A percentile compares a stretch with the other conserved stretches of the same genome.
Evolutionary conservation across 2,113 vertebrate genomes (phyloP).

Genomic region (Prunella himalayana): DNA sequence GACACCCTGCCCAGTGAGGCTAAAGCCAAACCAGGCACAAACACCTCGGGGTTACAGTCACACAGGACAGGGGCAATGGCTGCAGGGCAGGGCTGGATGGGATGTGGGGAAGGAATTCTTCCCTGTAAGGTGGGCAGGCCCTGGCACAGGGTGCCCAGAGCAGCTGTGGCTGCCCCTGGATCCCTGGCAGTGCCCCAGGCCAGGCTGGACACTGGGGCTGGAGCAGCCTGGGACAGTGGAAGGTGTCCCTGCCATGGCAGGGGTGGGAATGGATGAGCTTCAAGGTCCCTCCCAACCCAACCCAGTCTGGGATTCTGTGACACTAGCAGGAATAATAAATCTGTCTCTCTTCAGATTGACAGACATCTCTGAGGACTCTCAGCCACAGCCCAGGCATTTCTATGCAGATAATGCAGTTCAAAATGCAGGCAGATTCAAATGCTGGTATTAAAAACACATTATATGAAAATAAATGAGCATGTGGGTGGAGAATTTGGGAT

Average conservation of each 20-base stretch:
- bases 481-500: neutral
- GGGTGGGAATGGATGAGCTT: fast-evolving
- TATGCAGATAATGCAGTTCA: neutral
- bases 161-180: neutral
- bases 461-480: fast-evolving
- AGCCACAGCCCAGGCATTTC: neutral
- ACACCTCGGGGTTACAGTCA: neutral
- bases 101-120: fast-evolving
- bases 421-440: neutral
- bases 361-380: neutral
- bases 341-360: neutral
- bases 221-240: neutral
- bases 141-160: neutral
- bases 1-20: neutral
- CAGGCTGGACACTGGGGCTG: neutral
- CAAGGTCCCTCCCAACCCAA: fast-evolving
- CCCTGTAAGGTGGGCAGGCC: neutral
- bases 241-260: neutral
- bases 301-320: fast-evolving
- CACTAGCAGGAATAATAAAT: neutral
- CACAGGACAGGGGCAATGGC: neutral
- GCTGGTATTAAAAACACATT: neutral
- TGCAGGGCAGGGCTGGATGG: fast-evolving
- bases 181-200: neutral
- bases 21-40: neutral